phyloP scores from a whole-genome alignment of 2,797 vertebrate species.

The Bucorvus abyssinicus region DNA sequence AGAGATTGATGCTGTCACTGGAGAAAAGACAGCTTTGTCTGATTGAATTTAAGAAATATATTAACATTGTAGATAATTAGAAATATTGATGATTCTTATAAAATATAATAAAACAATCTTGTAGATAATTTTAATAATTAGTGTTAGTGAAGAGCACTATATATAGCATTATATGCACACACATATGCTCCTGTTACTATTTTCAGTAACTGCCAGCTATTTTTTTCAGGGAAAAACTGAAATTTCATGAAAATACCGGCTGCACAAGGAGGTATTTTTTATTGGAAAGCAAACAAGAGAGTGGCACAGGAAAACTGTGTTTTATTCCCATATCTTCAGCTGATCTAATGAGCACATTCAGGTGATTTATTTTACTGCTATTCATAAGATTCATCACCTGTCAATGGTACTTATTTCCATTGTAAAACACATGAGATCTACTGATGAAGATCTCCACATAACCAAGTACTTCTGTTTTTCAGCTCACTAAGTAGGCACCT shows the following conservation, averaged over 20 bases:
- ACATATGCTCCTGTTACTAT: background rate
- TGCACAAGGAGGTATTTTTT: background rate
- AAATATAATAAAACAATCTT: background rate
- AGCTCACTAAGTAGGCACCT: background rate
- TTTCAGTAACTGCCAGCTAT: background rate
- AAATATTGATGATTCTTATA: background rate
- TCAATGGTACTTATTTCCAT: background rate
- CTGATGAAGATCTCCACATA: background rate
- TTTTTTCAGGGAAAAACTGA: background rate
- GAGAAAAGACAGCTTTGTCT: background rate
- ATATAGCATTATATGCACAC: background rate
- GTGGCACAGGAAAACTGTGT: background rate
- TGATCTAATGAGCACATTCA: background rate
- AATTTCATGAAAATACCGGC: too few species aligned
- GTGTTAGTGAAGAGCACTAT: background rate
- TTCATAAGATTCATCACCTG: background rate
- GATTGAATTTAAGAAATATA: background rate
- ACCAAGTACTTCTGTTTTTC: background rate
- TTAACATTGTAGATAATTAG: background rate
- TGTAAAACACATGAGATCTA: background rate
- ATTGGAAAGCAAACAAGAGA: background rate
- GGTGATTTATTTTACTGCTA: constrained; percentile 4
- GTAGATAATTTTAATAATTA: background rate
- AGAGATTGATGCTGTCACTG: background rate
- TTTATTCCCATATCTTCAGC: background rate